These are phyloP conservation scores for Cephalopholis sonnerati DNA, from an alignment of 2,113 vertebrate genomes.

Conservation along the genomic window DNA sequence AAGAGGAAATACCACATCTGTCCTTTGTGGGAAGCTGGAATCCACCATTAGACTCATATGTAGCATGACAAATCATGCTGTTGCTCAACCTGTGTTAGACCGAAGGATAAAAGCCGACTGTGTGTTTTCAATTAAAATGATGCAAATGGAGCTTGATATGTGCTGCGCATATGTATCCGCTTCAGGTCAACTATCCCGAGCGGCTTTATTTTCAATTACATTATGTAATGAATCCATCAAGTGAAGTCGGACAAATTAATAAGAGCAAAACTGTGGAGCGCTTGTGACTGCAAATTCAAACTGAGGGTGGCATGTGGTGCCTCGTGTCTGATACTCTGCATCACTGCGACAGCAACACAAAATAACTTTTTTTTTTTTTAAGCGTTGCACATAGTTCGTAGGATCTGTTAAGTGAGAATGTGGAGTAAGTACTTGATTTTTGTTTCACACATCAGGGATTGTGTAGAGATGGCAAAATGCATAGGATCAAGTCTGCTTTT, in stretches of 20 bases:
- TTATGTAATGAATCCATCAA: conserved; percentile 57
- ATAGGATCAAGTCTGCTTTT: neutral
- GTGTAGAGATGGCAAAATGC: neutral
- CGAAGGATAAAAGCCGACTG: conserved; percentile 9
- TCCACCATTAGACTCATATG: conserved; percentile 18
- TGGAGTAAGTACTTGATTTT: neutral
- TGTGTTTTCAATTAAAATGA: conserved; percentile 57
- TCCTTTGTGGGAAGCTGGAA: conserved; percentile 33
- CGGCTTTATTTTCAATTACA: conserved; percentile 51
- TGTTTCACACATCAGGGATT: neutral
- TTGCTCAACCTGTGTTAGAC: conserved; percentile 7
- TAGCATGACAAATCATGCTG: conserved; percentile 22
- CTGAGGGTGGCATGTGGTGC: neutral
- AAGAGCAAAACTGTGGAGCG: conserved; percentile 13
- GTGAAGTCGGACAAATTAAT: conserved; percentile 46
- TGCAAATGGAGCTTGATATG: conserved; percentile 46
- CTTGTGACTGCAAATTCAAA: conserved; percentile 9
- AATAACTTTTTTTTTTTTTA: too few species aligned
- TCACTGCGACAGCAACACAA: neutral
- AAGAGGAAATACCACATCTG: conserved; percentile 65
- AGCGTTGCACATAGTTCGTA: neutral
- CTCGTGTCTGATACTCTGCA: neutral
- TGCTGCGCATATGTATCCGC: conserved; percentile 29
- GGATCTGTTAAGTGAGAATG: neutral
- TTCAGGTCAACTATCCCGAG: conserved; percentile 49